Base-by-base conservation (phyloP, 2,888 invertebrate genomes). In the Mythimna ferrago region DNA sequence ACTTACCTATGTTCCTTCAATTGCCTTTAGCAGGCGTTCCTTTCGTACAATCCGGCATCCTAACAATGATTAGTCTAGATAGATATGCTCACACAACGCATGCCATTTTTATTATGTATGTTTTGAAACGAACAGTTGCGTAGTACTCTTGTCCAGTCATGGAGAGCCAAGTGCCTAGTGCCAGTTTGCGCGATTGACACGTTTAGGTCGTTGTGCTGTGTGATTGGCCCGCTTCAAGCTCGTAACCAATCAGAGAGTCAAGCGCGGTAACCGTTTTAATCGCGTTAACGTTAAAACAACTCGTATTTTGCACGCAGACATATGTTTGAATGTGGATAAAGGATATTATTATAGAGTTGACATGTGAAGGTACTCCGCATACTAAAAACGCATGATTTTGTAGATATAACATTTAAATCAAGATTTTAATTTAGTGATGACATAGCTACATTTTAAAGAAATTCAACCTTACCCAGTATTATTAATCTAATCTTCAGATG, bases 401-500 rank as follows among this genome's bases (percentile, higher is more conserved):
- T n/a, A n/a, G n/a, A n/a, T n/a, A n/a, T n/a, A n/a, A n/a, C n/a
- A n/a, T n/a, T 48, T 5, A 48, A 5, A 41, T 41, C 58, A 57
- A n/a, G 6, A n/a, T 38, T 73, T 57, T 10, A 14, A 61, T 53
- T 77, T 44, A 2, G 7, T 26, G 14, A 44, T 48, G 51, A 44
- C 35, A 53, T 16, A 26, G 26, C 38, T 71, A 60, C 26, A 63
- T 60, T 78, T 38, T 48, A 44, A 4, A 38, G 21, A 57, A 38
- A 35, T 26, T 41, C 62, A 75, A 70, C 11, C 16, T 51, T 51
- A 38, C 38, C 32, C 38, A 60, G 38, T 21, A 48, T 57, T 35
- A 10, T 56, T 57, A 70, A 75, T 72, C 65, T 80, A 58, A 80
- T 76, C 68, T 68, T n/a, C 32, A 56, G 16, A 32, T 26, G 64